Evolutionary conservation across 2,113 vertebrate genomes (phyloP), one percentile per base, ranked within the genome.

Genomic region (Varanus salvator): DNA sequence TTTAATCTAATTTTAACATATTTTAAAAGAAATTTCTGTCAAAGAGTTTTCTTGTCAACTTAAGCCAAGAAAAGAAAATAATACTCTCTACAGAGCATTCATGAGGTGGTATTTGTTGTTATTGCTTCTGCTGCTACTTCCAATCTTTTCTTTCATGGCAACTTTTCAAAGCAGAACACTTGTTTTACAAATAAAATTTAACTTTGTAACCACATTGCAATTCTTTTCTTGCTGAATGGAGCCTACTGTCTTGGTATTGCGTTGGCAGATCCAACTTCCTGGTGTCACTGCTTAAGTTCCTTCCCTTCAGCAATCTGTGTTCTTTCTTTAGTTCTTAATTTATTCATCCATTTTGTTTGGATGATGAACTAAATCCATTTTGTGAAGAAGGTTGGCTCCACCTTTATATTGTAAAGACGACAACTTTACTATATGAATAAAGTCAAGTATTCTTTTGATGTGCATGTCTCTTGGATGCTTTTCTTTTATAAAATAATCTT

Each of bases 271-370:
- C 60, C 38, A 6, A 34, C 57, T 84, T 78, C n/a, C 23, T 38
- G 60, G 60, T 85, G 74, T 38, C 74, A 17, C 21, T 66, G 71
- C 23, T 52, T 54, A 54, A 54, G 5, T 23, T 17, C 78, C 74
- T 69, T 78, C 34, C 82, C 74, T 71, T 64, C 34, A 71, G 88
- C 57, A 69, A 78, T 69, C 74, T 68, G 38, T 85, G 60, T 77
- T 85, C 44, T 66, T 54, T 52, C 25, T 74, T 85, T n/a, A 21
- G 52, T 44, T 77, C 27, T 50, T 52, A 50, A 85, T 78, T 71
- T 77, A 85, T 23, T 85, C 44, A 89, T 84, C 57, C 44, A 69
- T 76, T 89, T 84, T 76, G 60, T 77, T 27, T 76, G 29, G 77
- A 57, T 81, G 50, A 44, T 50, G 54, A 54, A 12, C 60, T 19